Evolutionary conservation across 2,113 vertebrate species (phyloP).

Genomic region (Erythrolamprus reginae): DNA sequence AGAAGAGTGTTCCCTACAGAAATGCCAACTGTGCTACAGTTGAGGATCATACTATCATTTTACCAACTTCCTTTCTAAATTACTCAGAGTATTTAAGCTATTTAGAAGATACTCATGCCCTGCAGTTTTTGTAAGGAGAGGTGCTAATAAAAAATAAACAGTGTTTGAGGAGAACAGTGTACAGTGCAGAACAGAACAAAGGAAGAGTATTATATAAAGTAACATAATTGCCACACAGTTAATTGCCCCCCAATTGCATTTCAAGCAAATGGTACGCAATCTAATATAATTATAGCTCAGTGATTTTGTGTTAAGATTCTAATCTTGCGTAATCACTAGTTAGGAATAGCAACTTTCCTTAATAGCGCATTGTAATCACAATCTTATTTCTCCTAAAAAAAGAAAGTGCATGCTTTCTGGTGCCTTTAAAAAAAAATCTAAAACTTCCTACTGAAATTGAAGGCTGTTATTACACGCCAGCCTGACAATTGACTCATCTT

Average conservation of each 20-base stretch:
- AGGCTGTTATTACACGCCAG: background rate
- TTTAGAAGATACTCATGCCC: background rate
- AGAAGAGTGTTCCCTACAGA: background rate
- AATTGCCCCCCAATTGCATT: background rate
- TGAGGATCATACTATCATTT: background rate
- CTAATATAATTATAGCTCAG: background rate
- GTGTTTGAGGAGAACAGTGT: background rate
- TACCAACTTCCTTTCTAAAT: background rate
- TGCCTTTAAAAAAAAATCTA: background rate
- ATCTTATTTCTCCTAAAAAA: slow-evolving; percentile 1
- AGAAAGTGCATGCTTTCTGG: background rate
- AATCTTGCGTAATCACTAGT: background rate
- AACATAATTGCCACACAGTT: background rate
- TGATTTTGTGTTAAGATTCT: background rate
- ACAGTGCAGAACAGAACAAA: background rate
- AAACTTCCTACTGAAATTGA: background rate
- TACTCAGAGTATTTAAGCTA: background rate
- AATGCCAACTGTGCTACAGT: background rate
- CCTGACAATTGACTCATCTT: background rate
- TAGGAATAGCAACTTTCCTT: background rate
- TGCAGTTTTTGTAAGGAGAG: background rate
- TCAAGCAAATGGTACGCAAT: background rate
- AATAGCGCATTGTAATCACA: background rate
- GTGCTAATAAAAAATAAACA: background rate
- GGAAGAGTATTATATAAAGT: background rate